Percentiles rank a stretch among this genome's conserved stretches.
Evolutionary conservation across 1,140 invertebrate species (phyloP).

Genomic region (Popillia japonica): DNA sequence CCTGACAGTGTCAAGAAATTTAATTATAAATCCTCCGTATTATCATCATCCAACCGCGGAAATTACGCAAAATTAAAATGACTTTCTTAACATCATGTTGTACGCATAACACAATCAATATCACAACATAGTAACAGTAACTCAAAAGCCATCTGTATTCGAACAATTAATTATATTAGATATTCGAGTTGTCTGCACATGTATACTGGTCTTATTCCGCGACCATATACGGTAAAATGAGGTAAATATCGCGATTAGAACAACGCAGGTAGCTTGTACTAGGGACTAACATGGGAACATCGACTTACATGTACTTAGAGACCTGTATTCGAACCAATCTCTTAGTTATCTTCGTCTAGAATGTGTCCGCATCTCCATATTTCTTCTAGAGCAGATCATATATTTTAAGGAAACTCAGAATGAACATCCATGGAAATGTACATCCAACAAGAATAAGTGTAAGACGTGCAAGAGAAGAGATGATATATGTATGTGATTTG

Average conservation of each 20-base stretch:
- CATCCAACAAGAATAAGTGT: no score
- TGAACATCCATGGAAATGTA: no score
- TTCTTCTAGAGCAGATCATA: neutral
- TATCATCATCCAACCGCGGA: no score
- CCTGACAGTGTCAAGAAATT: no score
- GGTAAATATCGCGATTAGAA: slow-evolving; percentile 9
- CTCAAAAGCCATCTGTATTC: neutral
- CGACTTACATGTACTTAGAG: neutral
- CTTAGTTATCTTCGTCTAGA: neutral
- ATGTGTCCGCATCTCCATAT: slow-evolving; percentile 4
- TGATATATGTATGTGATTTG: no score
- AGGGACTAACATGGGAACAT: neutral
- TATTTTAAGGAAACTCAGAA: neutral
- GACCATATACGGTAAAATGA: neutral
- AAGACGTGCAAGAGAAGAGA: no score
- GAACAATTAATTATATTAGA: neutral
- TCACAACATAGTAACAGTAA: neutral
- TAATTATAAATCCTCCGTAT: no score
- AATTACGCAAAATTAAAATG: no score
- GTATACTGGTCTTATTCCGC: neutral
- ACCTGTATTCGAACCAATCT: neutral
- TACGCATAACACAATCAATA: neutral
- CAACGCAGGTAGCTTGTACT: neutral
- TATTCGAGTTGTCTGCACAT: neutral
- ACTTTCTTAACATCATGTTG: neutral